Evolutionary conservation across 2,888 invertebrate genomes (phyloP).

Genomic region (Drosophila mulleri): DNA sequence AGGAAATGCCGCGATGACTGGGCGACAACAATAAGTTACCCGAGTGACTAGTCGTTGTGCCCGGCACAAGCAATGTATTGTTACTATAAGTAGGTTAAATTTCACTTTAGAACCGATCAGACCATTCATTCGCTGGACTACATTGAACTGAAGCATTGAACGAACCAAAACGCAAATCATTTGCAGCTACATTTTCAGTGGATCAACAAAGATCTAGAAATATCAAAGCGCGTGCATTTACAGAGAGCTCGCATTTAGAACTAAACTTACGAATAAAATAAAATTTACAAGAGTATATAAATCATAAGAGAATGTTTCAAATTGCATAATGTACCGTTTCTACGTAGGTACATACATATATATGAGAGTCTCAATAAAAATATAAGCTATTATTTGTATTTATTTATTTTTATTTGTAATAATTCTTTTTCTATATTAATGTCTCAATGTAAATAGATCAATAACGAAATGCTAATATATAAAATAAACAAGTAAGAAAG

Average conservation of each 20-base stretch:
- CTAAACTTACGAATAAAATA: neutral
- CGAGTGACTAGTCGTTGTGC: slow-evolving; percentile 84
- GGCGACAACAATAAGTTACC: slow-evolving; percentile 86
- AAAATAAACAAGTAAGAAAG: too few species aligned
- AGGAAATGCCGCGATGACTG: slow-evolving; percentile 90
- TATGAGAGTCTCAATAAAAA: neutral
- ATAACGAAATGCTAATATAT: neutral
- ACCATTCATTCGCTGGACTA: slow-evolving; percentile 30
- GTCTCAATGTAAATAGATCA: neutral
- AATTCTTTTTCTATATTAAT: neutral
- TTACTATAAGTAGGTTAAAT: slow-evolving; percentile 86
- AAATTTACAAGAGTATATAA: neutral
- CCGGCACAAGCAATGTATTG: slow-evolving; percentile 87
- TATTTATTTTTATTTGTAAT: neutral
- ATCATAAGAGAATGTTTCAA: neutral
- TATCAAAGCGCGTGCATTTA: slow-evolving; percentile 16
- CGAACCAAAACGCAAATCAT: slow-evolving; percentile 19
- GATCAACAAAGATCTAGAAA: slow-evolving; percentile 17
- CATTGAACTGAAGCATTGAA: slow-evolving; percentile 25
- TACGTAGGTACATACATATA: neutral
- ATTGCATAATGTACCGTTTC: neutral
- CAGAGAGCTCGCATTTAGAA: slow-evolving; percentile 1
- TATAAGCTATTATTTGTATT: neutral
- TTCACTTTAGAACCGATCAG: slow-evolving; percentile 76
- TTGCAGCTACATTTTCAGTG: slow-evolving; percentile 39